Evolutionary conservation across 2,888 invertebrate genomes (phyloP).

Genomic region (Meandrusa payeni): DNA sequence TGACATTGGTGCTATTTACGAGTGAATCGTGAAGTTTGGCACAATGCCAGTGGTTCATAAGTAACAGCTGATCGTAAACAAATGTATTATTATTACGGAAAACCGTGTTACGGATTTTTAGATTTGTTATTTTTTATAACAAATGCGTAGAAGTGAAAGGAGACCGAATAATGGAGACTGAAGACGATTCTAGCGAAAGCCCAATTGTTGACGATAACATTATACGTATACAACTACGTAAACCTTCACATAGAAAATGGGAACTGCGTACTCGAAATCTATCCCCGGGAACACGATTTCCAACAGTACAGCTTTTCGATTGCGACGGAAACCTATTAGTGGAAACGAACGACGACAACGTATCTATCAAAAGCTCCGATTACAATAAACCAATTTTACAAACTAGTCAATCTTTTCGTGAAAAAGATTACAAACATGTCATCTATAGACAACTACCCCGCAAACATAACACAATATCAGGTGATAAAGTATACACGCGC

Average conservation of each 20-base stretch:
- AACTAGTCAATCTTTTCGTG: slow-evolving; percentile 59
- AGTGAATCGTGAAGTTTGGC: slow-evolving; percentile 66
- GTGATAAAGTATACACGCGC: slow-evolving; percentile 67
- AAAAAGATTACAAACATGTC: slow-evolving; percentile 62
- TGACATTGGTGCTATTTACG: slow-evolving; percentile 77
- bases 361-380: slow-evolving; percentile 70
- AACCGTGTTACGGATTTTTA: slow-evolving; percentile 41
- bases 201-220: slow-evolving; percentile 77
- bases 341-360: slow-evolving; percentile 81
- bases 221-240: slow-evolving; percentile 82
- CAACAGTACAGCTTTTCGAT: slow-evolving; percentile 83
- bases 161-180: slow-evolving; percentile 54
- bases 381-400: slow-evolving; percentile 48
- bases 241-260: slow-evolving; percentile 83
- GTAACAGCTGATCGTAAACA: slow-evolving; percentile 77
- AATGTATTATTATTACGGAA: slow-evolving; percentile 60
- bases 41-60: slow-evolving; percentile 53
- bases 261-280: slow-evolving; percentile 83
- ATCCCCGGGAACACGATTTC: slow-evolving; percentile 80
- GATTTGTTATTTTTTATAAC: slow-evolving; percentile 32
- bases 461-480: slow-evolving; percentile 70
- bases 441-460: slow-evolving; percentile 54
- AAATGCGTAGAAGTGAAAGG: slow-evolving; percentile 36
- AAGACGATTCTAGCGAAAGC: slow-evolving; percentile 57
- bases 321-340: slow-evolving; percentile 82